Evolutionary conservation across 2,113 vertebrate genomes (phyloP), one percentile per base, ranked within the genome.

Genomic region (Microtus montanus): DNA sequence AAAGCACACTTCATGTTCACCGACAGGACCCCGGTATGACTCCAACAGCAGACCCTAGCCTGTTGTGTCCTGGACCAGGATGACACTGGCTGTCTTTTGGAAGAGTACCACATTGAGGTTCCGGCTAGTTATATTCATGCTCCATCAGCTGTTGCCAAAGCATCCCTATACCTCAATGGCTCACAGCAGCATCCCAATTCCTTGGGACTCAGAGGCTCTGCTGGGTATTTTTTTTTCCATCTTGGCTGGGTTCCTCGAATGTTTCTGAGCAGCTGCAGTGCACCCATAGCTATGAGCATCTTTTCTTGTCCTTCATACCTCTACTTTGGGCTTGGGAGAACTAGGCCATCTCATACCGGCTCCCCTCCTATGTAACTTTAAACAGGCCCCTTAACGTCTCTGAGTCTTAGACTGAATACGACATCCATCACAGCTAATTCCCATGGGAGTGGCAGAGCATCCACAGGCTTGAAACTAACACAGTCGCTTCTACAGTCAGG

Each of bases 181-280:
- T 79, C 8, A n/a, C 19, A 52, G 30, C 30, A 79, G 19, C 47
- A 2, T 35, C n/a, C 28, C 15, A 35, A 58, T 54, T 30, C n/a
- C 41, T 78, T 20, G 0, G 0, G 12, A 30, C n/a, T 44, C 63
- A 11, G 0, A 0, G 2, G 30, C 52, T 92, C 70, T 41, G 17
- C 35, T 1, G 28, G 35, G 63, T 28, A 85, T 63, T 30, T 52
- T 71, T 22, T 52, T 58, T 33, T 75, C 70, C 0, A 1, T 7
- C 28, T 8, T 2, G 68, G 20, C 13, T 1, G 5, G 28, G 14
- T 7, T 70, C 61, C 35, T 28, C 3, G 14, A 17, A 0, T 75
- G 1, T 22, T 2, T 3, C 41, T 1, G 3, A n/a, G 44, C 49
- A 58, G 83, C 35, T 15, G 17, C 71, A 12, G 24, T 17, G 12